These are phyloP conservation scores for Zaprionus tsacasi DNA, from an alignment of 1,140 invertebrate species.

Conservation along the genomic window DNA sequence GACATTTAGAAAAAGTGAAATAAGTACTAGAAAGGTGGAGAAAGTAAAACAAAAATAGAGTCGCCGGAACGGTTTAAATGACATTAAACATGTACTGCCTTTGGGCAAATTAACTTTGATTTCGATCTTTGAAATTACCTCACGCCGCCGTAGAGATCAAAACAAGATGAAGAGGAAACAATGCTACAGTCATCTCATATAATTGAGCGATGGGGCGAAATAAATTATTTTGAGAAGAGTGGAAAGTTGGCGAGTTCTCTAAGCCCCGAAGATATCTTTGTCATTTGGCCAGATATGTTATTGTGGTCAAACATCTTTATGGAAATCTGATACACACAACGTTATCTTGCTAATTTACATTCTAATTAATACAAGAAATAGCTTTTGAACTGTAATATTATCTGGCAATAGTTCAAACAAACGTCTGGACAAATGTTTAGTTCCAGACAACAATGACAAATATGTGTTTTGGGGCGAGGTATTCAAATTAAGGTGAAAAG, in stretches of 20 bases:
- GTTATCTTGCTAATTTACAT: constrained; percentile 24
- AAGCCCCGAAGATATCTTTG: not conserved
- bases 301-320: constrained; percentile 12
- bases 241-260: constrained; percentile 35
- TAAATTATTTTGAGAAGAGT: constrained; percentile 15
- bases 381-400: constrained; percentile 17
- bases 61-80: constrained; percentile 10
- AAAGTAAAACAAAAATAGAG: constrained; percentile 27
- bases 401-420: constrained; percentile 7
- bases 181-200: constrained; percentile 8
- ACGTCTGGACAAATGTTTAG: constrained; percentile 2
- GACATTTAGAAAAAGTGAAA: not conserved
- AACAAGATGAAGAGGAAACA: constrained; percentile 29
- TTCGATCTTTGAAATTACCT: constrained; percentile 19
- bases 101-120: constrained; percentile 23
- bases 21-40: constrained; percentile 15
- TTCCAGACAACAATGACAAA: constrained; percentile 20
- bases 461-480: not conserved
- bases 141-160: constrained; percentile 7
- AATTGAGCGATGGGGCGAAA: constrained; percentile 15
- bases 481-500: not conserved
- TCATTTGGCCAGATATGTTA: not conserved
- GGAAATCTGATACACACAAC: constrained; percentile 27
- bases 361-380: constrained; percentile 13
- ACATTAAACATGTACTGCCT: constrained; percentile 10